Percentiles rank a stretch among this genome's conserved stretches.
These are phyloP conservation scores for Leiothrix lutea DNA, from an alignment of 2,113 vertebrate species.

Conservation along the genomic window DNA sequence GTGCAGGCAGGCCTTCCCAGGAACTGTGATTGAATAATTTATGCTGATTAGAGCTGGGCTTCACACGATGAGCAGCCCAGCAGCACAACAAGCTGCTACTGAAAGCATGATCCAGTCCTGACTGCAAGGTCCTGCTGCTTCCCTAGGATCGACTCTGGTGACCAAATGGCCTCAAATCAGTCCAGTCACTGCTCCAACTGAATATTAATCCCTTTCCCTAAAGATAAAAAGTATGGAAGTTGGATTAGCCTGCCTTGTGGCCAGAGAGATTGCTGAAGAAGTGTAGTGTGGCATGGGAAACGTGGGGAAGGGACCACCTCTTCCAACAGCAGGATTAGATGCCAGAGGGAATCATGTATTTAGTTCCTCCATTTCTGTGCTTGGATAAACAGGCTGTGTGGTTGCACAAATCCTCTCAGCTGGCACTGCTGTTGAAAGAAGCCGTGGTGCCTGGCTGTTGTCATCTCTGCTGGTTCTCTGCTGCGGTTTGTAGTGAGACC, in stretches of 20 bases:
- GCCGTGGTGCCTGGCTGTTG: background rate
- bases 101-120: background rate
- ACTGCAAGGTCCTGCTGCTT: background rate
- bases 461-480: background rate
- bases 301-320: background rate
- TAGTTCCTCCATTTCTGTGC: background rate
- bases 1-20: background rate
- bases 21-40: background rate
- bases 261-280: background rate
- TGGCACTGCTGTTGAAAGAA: background rate
- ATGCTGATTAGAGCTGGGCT: background rate
- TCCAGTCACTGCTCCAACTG: background rate
- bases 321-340: background rate
- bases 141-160: accelerated
- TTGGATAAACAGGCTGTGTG: background rate
- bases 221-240: background rate
- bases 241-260: background rate
- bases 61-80: background rate
- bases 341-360: background rate
- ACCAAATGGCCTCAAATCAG: background rate
- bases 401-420: background rate
- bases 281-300: background rate
- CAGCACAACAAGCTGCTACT: background rate
- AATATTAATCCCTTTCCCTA: background rate
- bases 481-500: background rate